Evolutionary conservation across 2,797 vertebrate genomes (phyloP), one percentile per base, ranked within the genome.

Genomic region (Urophycis tenuis): DNA sequence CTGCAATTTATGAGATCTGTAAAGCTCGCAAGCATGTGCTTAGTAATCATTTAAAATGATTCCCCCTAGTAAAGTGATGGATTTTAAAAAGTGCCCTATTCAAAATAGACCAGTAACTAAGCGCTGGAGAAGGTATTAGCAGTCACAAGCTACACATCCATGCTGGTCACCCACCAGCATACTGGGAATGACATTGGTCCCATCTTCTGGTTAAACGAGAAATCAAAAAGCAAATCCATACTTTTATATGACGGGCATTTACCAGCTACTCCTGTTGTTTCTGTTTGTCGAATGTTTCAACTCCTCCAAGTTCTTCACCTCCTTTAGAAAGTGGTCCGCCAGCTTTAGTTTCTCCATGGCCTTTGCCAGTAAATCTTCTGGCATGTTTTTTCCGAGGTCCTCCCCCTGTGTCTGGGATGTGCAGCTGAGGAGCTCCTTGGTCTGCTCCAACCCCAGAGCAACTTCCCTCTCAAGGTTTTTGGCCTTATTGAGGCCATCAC

Each of bases 271-370:
- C 84, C 93, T 90, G 35, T 87, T 86, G 53, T 12, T 80, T 7
- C 74, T 73, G 11, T 78, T 85, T 31, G 87, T 87, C 17, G 77
- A 10, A 0, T 64, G 22, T 78, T 77, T 71, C 0, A 34, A 75
- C 81, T 91, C 92, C 84, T 90, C 94, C 39, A 94, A 88, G 85
- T 85, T 92, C 84, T 91, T 94, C 74, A 95, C 93, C 89, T 96
- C 95, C 86, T 89, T 93, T 86, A 98, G 91, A 89, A 95, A 95
- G 71, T 94, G 86, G 0, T 96, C 94, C 5, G 96, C 96, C 89
- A 92, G 95, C 82, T 87, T 91, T 82, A 98, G 92, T 87, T 97
- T 96, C 83, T 95, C 95, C 82, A 96, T 92, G 25, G 97, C 95
- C 81, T 94, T 88, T 31, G 90, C 89, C 79, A 98, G 93, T 86